phyloP scores from a whole-genome alignment of 2,888 invertebrate genomes.

The Julus scandinavius region DNA sequence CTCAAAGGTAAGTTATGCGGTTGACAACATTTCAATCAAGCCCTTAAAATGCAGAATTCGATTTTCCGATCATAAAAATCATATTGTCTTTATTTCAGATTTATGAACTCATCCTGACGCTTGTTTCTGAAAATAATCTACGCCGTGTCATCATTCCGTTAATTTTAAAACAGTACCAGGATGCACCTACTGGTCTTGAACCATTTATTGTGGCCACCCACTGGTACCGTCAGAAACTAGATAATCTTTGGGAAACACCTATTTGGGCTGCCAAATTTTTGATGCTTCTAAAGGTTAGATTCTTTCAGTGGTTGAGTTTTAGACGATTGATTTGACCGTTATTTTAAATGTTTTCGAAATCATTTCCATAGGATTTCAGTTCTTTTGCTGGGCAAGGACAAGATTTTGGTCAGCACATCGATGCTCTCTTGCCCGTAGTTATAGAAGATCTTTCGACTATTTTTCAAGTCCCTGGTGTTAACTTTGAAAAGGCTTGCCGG shows the following conservation, averaged over 20 bases:
- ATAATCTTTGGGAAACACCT: not conserved
- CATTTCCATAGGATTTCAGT: conserved; percentile 21
- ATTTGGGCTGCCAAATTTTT: conserved; percentile 51
- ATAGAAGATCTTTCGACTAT: conserved; percentile 34
- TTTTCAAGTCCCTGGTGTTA: not conserved
- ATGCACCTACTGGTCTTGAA: not conserved
- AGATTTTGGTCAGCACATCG: conserved; percentile 26
- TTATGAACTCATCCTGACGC: conserved; percentile 33
- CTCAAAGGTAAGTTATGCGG: not conserved
- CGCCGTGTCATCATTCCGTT: not conserved
- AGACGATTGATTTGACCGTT: not conserved
- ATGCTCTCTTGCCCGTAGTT: not conserved
- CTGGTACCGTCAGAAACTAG: conserved; percentile 8
- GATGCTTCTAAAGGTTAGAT: conserved; percentile 12
- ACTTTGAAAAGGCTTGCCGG: conserved; percentile 28
- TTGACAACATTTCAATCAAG: not conserved
- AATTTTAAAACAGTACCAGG: not conserved
- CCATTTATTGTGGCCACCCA: conserved; percentile 45
- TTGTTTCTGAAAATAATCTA: not conserved
- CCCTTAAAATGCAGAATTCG: not conserved
- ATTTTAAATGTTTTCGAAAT: not conserved
- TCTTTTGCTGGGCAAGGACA: not conserved
- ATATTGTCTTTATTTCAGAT: not conserved
- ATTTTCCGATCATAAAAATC: too few species aligned
- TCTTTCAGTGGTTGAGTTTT: not conserved